A percentile compares a stretch with the other conserved stretches of the same genome.
These are phyloP conservation scores for Odontocolon sp. DNA, from an alignment of 2,888 invertebrate species.

Conservation along the genomic window DNA sequence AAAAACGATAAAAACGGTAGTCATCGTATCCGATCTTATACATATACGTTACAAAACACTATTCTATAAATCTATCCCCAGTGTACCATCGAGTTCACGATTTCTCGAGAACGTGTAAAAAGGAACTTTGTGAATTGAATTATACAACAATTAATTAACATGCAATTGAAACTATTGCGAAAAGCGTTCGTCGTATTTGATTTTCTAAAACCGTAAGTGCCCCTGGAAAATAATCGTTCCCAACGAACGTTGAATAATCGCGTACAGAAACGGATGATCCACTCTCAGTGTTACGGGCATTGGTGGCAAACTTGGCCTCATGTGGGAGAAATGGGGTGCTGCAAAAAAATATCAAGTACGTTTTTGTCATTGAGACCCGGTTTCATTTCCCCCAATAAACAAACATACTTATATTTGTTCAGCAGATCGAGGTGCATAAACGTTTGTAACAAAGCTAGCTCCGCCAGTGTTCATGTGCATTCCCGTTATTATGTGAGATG, in stretches of 20 bases:
- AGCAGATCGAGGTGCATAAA: too few species aligned
- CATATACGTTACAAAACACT: too few species aligned
- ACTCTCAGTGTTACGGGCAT: conserved; percentile 22
- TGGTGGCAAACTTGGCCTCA: neutral
- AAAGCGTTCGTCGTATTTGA: neutral
- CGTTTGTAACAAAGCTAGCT: too few species aligned
- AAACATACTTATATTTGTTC: too few species aligned
- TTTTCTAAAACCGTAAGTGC: neutral
- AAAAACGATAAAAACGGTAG: neutral
- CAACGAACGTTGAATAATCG: conserved; percentile 13
- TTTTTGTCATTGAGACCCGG: neutral
- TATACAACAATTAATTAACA: neutral
- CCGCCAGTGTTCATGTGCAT: too few species aligned
- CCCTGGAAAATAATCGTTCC: conserved; percentile 26
- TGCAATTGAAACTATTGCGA: neutral
- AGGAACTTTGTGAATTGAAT: too few species aligned
- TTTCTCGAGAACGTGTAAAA: too few species aligned
- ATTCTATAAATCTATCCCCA: too few species aligned
- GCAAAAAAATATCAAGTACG: conserved; percentile 12
- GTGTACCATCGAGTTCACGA: too few species aligned
- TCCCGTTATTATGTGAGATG: too few species aligned
- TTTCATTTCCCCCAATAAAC: too few species aligned
- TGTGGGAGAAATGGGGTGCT: neutral
- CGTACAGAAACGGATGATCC: conserved; percentile 52
- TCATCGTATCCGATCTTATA: too few species aligned